These are phyloP conservation scores for Reticulitermes lucifugus DNA, from an alignment of 2,888 invertebrate genomes.

Conservation along the genomic window DNA sequence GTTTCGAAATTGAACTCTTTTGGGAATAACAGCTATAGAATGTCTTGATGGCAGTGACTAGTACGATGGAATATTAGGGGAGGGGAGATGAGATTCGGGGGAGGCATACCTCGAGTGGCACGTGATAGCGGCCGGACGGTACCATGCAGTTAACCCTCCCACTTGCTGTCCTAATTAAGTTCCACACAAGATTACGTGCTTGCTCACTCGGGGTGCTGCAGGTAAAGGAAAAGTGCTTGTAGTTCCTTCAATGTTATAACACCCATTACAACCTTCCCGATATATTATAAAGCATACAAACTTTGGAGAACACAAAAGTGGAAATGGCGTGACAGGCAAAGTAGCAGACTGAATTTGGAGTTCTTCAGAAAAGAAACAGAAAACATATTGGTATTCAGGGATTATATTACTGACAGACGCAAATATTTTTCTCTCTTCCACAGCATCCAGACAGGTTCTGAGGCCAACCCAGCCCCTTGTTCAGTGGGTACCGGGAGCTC, in stretches of 20 bases:
- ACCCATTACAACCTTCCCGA: neutral
- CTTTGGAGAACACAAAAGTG: neutral
- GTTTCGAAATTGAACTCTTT: neutral
- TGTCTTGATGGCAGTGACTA: constrained; percentile 30
- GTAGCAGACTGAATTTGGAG: neutral
- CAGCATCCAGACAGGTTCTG: too few relatives aligned
- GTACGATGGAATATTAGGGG: neutral
- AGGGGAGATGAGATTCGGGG: neutral
- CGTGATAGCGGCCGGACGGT: neutral
- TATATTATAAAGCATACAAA: neutral
- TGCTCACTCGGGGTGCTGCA: constrained; percentile 10
- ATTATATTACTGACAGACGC: too few relatives aligned
- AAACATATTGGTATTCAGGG: too few relatives aligned
- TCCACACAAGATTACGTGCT: constrained; percentile 41
- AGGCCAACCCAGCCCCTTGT: too few relatives aligned
- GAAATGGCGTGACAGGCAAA: neutral
- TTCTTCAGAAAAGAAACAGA: neutral
- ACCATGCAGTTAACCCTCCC: constrained; percentile 37
- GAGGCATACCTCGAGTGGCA: neutral
- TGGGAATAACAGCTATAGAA: neutral
- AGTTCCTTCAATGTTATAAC: neutral
- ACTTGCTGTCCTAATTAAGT: constrained; percentile 30
- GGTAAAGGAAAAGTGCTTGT: neutral
- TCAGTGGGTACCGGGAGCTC: too few relatives aligned
- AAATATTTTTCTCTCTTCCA: too few relatives aligned